phyloP scores from a whole-genome alignment of 2,113 vertebrate species.

The Menura novaehollandiae region DNA sequence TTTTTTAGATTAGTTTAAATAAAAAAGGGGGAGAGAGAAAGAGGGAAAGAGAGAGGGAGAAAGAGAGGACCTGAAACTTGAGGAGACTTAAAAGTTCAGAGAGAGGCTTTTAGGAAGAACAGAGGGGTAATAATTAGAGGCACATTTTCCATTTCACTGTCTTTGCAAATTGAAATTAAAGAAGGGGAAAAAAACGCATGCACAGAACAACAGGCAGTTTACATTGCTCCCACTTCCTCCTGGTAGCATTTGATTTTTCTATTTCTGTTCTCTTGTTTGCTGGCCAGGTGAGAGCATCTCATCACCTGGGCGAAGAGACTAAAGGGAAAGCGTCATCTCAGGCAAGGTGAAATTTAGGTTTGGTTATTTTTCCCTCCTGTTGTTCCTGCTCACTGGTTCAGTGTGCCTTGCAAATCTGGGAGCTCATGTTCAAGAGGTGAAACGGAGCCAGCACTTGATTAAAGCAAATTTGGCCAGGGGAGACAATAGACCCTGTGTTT shows the following conservation, averaged over 20 bases:
- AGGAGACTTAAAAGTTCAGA: constrained; percentile 79
- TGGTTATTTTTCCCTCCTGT: background rate
- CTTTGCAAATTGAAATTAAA: constrained; percentile 62
- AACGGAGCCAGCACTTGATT: background rate
- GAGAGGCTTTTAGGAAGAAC: constrained; percentile 75
- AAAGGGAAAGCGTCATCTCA: background rate
- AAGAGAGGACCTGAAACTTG: constrained; percentile 74
- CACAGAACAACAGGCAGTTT: constrained; percentile 4
- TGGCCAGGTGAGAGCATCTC: background rate
- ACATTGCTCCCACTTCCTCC: background rate
- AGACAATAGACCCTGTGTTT: background rate
- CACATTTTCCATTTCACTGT: constrained; percentile 71
- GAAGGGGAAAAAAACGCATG: background rate
- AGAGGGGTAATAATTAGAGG: constrained; percentile 70
- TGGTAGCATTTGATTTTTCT: background rate
- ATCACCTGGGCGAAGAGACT: background rate
- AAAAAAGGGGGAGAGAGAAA: constrained; percentile 56
- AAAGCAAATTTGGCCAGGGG: background rate
- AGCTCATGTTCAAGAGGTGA: background rate
- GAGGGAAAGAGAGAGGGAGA: constrained; percentile 51
- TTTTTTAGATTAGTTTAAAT: constrained; percentile 82
- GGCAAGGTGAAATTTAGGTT: background rate
- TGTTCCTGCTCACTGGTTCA: background rate
- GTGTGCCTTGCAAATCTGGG: background rate
- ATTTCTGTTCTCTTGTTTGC: background rate